phyloP scores from a whole-genome alignment of 2,113 vertebrate genomes.

The Cercopithecus mona region DNA sequence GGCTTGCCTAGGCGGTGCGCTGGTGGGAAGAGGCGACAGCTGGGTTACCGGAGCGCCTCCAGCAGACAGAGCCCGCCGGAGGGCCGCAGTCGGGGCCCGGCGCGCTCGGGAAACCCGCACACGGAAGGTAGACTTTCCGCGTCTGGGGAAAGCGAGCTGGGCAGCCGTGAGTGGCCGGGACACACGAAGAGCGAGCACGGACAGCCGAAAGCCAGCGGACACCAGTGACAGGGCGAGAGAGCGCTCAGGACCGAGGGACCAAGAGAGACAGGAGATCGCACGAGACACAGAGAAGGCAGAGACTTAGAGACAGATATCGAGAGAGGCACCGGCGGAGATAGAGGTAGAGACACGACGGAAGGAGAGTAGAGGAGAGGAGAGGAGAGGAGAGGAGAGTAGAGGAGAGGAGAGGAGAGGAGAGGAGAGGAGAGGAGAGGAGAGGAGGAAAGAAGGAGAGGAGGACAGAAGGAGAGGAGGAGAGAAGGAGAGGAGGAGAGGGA shows the following conservation, averaged over 20 bases:
- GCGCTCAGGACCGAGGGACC: background rate
- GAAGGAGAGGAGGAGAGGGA: background rate
- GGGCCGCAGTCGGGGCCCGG: background rate
- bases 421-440: no score
- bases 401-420: no score
- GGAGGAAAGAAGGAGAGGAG: no score
- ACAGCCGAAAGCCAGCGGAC: background rate
- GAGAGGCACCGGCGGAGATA: background rate
- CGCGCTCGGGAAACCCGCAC: background rate
- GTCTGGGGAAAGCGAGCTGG: background rate
- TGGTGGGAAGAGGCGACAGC: background rate
- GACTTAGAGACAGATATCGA: background rate
- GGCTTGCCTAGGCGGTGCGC: background rate
- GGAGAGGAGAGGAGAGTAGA: no score
- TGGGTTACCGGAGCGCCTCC: background rate
- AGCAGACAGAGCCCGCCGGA: background rate
- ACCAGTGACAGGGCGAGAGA: background rate
- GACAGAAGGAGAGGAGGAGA: accelerated
- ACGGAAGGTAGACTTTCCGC: background rate
- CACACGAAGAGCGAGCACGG: background rate
- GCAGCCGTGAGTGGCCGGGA: background rate
- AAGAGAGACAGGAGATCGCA: background rate
- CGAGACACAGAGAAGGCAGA: background rate
- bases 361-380: no score
- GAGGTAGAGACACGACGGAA: background rate